These are phyloP conservation scores for Amaurobius ferox DNA, from an alignment of 2,888 invertebrate species.

Conservation along the genomic window DNA sequence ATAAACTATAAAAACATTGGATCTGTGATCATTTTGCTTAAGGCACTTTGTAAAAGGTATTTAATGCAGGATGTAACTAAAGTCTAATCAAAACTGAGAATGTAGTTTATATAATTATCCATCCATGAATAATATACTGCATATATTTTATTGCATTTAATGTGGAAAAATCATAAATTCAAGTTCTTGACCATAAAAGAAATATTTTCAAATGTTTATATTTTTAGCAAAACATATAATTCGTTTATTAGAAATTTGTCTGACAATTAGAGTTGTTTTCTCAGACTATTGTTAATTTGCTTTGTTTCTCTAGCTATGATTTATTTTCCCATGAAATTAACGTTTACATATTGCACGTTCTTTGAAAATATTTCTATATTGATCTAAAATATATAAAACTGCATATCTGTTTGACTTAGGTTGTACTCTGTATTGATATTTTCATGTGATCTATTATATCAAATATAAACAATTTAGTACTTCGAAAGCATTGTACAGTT, in stretches of 20 bases:
- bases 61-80: conserved; percentile 62
- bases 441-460: conserved; percentile 27
- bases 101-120: neutral
- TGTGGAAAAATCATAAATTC: too few relatives aligned
- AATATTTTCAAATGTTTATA: too few relatives aligned
- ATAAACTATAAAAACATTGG: conserved; percentile 20
- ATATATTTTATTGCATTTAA: neutral
- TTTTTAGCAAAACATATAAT: too few relatives aligned
- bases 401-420: conserved; percentile 14
- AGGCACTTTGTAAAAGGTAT: conserved; percentile 33
- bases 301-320: too few relatives aligned
- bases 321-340: too few relatives aligned
- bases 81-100: conserved; percentile 17
- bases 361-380: too few relatives aligned
- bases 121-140: neutral
- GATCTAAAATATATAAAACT: too few relatives aligned
- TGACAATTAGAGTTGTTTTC: too few relatives aligned
- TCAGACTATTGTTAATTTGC: too few relatives aligned
- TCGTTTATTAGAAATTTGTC: too few relatives aligned
- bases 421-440: conserved; percentile 53
- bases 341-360: too few relatives aligned
- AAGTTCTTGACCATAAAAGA: too few relatives aligned
- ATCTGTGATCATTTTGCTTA: conserved; percentile 61
- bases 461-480: conserved; percentile 5
- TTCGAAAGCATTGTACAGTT: conserved; percentile 51